A percentile compares a stretch with the other conserved stretches of the same genome.
These are phyloP conservation scores for Chinchilla lanigera DNA, from an alignment of 2,113 vertebrate species.

Conservation along the genomic window DNA sequence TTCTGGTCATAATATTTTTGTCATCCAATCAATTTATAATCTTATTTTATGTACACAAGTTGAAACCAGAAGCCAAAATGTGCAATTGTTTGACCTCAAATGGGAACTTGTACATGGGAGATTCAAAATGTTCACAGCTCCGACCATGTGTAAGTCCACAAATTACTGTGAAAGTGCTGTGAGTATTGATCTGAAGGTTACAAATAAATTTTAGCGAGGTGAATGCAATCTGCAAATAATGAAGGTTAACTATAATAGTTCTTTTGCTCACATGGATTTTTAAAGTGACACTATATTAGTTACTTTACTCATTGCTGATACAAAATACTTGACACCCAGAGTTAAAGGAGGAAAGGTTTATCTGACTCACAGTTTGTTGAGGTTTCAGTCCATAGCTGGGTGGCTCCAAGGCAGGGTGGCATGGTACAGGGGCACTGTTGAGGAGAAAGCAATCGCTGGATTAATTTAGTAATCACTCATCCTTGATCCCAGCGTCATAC, in stretches of 20 bases:
- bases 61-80: neutral
- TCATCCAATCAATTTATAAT: neutral
- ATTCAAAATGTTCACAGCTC: neutral
- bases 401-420: neutral
- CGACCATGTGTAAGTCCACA: accelerated
- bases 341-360: neutral
- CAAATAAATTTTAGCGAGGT: neutral
- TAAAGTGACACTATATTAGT: no score
- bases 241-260: no score
- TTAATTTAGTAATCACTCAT: neutral
- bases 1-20: neutral
- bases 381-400: neutral
- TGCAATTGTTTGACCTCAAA: neutral
- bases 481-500: neutral
- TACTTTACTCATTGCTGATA: no score
- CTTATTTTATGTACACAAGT: neutral
- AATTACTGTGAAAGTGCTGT: no score
- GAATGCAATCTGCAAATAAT: neutral
- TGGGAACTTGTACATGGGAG: neutral
- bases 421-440: neutral
- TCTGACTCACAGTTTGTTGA: neutral
- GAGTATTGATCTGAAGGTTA: neutral
- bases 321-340: no score
- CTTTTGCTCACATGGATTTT: neutral
- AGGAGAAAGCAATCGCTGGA: neutral